Evolutionary conservation across 2,113 vertebrate genomes (phyloP).

Genomic region (Microtus oregoni): DNA sequence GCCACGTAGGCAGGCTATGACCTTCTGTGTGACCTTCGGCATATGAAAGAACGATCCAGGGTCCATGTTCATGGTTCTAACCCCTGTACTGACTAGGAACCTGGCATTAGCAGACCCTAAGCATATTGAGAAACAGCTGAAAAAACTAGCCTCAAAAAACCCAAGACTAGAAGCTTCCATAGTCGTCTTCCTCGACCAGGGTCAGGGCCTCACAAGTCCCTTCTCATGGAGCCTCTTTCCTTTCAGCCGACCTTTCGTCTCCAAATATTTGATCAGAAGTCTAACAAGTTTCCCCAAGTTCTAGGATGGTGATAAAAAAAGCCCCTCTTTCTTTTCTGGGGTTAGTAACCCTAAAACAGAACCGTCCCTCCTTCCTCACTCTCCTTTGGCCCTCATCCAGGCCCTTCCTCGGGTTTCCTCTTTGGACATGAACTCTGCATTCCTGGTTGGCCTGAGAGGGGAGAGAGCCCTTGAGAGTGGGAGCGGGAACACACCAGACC

Average conservation of each 20-base stretch:
- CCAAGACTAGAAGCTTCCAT: background rate
- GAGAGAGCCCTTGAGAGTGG: background rate
- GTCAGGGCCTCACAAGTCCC: background rate
- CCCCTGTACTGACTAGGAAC: background rate
- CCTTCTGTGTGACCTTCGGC: background rate
- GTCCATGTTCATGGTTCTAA: background rate
- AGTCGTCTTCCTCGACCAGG: background rate
- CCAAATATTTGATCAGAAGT: conserved; percentile 8
- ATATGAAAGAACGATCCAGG: background rate
- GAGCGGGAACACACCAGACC: accelerated
- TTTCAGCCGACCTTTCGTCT: background rate
- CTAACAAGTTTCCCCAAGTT: conserved; percentile 45
- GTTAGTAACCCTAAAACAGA: conserved; percentile 66
- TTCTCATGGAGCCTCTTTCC: background rate
- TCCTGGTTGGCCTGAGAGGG: background rate
- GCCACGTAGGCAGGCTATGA: background rate
- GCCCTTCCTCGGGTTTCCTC: conserved; percentile 59
- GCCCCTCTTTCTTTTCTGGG: conserved; percentile 51
- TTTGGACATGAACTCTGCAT: background rate
- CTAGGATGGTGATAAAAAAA: conserved; percentile 44
- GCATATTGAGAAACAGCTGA: background rate
- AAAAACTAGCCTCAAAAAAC: background rate
- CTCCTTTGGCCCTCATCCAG: conserved; percentile 63
- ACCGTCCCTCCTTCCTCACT: conserved; percentile 64
- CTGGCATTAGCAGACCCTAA: background rate